Evolutionary conservation across 2,888 invertebrate species (phyloP).

Genomic region (Lacanobia wlatinum): DNA sequence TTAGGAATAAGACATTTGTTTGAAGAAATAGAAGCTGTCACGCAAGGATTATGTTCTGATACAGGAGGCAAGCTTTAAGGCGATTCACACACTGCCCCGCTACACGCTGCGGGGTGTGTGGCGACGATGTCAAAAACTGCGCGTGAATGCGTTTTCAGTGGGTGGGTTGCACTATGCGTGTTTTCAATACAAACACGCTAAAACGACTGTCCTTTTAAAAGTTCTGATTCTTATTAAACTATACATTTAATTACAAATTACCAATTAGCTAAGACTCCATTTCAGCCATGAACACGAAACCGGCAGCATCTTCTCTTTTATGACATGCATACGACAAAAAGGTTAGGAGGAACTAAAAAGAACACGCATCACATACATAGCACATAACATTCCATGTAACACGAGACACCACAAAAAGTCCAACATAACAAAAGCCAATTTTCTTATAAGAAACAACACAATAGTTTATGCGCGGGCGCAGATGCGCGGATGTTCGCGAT

Average conservation of each 20-base stretch:
- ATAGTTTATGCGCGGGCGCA: conserved; percentile 61
- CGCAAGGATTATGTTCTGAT: too few relatives aligned
- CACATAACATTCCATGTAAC: conserved; percentile 56
- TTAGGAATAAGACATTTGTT: too few relatives aligned
- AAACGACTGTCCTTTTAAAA: too few relatives aligned
- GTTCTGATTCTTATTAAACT: too few relatives aligned
- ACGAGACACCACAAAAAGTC: conserved; percentile 52
- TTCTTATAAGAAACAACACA: conserved; percentile 63
- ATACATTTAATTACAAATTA: background rate
- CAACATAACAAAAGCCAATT: conserved; percentile 59
- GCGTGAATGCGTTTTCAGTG: too few relatives aligned
- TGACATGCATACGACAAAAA: conserved; percentile 28
- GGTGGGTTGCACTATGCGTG: too few relatives aligned
- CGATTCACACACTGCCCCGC: too few relatives aligned
- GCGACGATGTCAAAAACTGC: too few relatives aligned
- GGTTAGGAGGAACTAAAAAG: conserved; percentile 36
- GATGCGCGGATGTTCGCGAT: conserved; percentile 70
- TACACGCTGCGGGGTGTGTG: too few relatives aligned
- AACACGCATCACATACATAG: conserved; percentile 24
- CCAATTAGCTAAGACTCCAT: background rate
- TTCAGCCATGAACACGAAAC: background rate
- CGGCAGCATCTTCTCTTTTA: conserved; percentile 2
- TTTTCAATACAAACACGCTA: too few relatives aligned
- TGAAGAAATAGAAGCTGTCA: too few relatives aligned
- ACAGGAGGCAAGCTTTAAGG: too few relatives aligned